phyloP scores from a whole-genome alignment of 2,888 invertebrate genomes.

The Sarcophaga rosellei region DNA sequence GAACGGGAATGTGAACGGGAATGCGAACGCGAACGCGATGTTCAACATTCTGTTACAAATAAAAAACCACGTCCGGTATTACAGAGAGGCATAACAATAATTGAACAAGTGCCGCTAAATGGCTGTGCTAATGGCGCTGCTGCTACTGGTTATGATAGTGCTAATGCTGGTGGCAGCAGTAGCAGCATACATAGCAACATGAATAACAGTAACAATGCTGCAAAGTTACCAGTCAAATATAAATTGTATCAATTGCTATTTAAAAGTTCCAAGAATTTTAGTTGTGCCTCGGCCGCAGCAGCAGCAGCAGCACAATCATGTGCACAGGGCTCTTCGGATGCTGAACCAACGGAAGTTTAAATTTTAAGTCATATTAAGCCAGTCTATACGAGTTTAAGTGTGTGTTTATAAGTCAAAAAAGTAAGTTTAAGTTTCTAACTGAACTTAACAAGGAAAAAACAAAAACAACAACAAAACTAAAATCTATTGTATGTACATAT shows the following conservation, averaged over 20 bases:
- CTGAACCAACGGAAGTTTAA: constrained; percentile 79
- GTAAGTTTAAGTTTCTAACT: neutral
- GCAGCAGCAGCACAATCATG: constrained; percentile 74
- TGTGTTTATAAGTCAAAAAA: neutral
- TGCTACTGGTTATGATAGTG: neutral
- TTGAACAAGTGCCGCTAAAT: constrained; percentile 73
- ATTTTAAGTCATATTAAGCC: constrained; percentile 5
- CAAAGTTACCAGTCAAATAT: constrained; percentile 73
- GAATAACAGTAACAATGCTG: constrained; percentile 26
- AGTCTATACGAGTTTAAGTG: neutral
- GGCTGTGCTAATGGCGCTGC: neutral
- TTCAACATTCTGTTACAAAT: constrained; percentile 18
- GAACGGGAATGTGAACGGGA: no score
- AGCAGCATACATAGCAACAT: neutral
- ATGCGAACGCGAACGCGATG: no score
- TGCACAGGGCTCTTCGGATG: constrained; percentile 72
- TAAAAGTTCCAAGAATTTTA: constrained; percentile 79
- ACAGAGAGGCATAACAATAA: constrained; percentile 77
- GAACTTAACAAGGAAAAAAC: neutral
- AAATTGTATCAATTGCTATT: constrained; percentile 79
- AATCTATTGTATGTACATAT: constrained; percentile 10
- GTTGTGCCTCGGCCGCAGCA: constrained; percentile 71
- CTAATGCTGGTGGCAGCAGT: neutral
- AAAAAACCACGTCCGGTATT: constrained; percentile 72
- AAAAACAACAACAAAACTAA: neutral